Evolutionary conservation across 1,140 invertebrate species (phyloP), one percentile per base, ranked within the genome.

Genomic region (Brachionus plicatilis): DNA sequence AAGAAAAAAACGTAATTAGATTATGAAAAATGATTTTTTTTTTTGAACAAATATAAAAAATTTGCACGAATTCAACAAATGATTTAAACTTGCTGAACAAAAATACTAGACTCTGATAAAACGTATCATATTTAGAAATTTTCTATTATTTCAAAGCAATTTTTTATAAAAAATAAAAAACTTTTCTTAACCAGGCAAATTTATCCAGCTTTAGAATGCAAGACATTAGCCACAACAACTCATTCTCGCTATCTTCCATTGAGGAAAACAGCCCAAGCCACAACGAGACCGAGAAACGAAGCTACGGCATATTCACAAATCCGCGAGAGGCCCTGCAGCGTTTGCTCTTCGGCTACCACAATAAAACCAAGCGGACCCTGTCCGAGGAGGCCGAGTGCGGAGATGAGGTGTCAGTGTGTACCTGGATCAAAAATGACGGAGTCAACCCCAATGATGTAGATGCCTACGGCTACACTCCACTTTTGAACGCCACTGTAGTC

Each of bases 311-410:
- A 20, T 76, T 76, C 72, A 5, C 43, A 9, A 76, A 29, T 24
- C 72, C 72, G 24, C 11, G 6, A 14, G 72, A 76, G 14, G 72
- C 72, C 3, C 12, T 76, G 24, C 43, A 50, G 7, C 24, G 53
- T 9, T 17, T 83, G 17, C 33, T 83, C 27, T 80, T 80, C 29
- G 60, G 60, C 7, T 68, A 68, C 24, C 65, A 53, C 24, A 43
- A 41, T 2, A 84, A 84, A 29, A 75, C 70, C 4, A 72, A 84
- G 47, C 17, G 83, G 47, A 66, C 83, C 11, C 29, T 84, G 41
- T 27, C 68, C 17, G 83, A 84, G 41, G 83, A 72, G 41, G 83
- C 83, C 14, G 83, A 84, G 29, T 60, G 45, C n/a, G 83, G 83
- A 9, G 66, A 72, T 24, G 66, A 75, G 17, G 43, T 56, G 11